A percentile compares a stretch with the other conserved stretches of the same genome.
These are phyloP conservation scores for Tetramorium parvispinum DNA, from an alignment of 1,140 invertebrate genomes.

Conservation along the genomic window DNA sequence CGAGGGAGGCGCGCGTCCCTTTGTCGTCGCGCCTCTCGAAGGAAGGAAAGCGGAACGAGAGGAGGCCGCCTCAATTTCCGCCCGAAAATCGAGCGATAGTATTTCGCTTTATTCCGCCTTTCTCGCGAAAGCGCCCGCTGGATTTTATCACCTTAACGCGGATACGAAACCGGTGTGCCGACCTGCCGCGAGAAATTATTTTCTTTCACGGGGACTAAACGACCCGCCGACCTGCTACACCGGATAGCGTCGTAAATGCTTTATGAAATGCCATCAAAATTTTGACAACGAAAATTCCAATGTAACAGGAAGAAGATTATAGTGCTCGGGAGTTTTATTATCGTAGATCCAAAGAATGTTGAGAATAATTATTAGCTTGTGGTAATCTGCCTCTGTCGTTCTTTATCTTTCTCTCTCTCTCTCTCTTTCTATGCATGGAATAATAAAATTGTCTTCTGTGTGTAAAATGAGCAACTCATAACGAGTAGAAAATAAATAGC, in stretches of 20 bases:
- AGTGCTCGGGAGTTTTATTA: background rate
- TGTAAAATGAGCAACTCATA: background rate
- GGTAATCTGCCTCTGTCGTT: background rate
- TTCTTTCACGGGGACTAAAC: background rate
- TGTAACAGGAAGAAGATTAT: conserved; percentile 9
- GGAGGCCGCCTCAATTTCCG: conserved; percentile 46
- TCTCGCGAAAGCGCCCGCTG: background rate
- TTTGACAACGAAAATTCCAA: conserved; percentile 25
- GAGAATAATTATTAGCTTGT: background rate
- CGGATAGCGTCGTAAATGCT: conserved; percentile 18
- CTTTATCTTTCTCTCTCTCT: background rate
- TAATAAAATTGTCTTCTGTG: background rate
- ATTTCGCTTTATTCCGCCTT: conserved; percentile 44
- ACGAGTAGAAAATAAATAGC: conserved; percentile 6
- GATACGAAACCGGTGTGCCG: background rate
- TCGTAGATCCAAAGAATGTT: background rate
- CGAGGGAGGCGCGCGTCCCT: background rate
- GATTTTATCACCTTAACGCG: conserved; percentile 4
- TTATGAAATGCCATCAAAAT: conserved; percentile 16
- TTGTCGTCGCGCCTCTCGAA: conserved; percentile 23
- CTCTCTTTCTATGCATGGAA: background rate
- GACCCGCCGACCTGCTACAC: background rate
- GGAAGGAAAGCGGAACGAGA: background rate
- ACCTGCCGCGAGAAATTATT: conserved; percentile 9
- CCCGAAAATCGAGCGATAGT: conserved; percentile 48